Evolutionary conservation across 1,140 invertebrate species (phyloP).

Genomic region (Brachionus calyciflorus): DNA sequence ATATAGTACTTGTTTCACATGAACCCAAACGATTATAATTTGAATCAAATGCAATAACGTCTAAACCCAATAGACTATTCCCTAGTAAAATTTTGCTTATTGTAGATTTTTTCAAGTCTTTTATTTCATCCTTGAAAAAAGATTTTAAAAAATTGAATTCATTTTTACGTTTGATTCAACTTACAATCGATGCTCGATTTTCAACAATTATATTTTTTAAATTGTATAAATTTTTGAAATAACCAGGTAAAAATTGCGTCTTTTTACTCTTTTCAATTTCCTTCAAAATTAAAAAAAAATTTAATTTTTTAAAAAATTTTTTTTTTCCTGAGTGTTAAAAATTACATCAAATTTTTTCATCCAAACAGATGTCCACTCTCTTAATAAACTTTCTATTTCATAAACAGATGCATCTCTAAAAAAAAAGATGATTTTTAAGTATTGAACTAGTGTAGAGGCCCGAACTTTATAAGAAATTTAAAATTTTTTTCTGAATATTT

Average conservation of each 20-base stretch:
- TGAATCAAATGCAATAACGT: conserved; percentile 34
- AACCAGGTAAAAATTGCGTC: conserved; percentile 24
- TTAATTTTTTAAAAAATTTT: background rate
- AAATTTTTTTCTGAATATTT: too few relatives aligned
- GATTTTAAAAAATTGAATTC: background rate
- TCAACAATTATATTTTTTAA: conserved; percentile 45
- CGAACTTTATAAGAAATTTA: too few relatives aligned
- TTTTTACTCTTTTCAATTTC: conserved; percentile 41
- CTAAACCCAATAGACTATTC: conserved; percentile 20
- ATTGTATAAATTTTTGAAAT: conserved; percentile 34
- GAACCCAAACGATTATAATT: conserved; percentile 37
- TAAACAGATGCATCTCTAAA: conserved; percentile 7
- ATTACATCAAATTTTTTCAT: conserved; percentile 34
- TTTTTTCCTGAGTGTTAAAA: background rate
- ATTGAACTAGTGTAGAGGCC: too few relatives aligned
- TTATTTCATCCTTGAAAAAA: conserved; percentile 35
- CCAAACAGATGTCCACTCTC: conserved; percentile 34
- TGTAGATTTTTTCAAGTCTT: conserved; percentile 41
- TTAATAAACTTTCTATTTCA: conserved; percentile 33
- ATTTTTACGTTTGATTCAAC: background rate
- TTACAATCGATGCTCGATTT: conserved; percentile 43
- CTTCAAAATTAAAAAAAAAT: background rate
- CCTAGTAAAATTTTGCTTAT: conserved; percentile 42
- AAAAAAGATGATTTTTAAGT: background rate
- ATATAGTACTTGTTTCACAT: background rate